Evolutionary conservation across 2,113 vertebrate genomes (phyloP), one percentile per base, ranked within the genome.

Genomic region (Muntiacus reevesi): DNA sequence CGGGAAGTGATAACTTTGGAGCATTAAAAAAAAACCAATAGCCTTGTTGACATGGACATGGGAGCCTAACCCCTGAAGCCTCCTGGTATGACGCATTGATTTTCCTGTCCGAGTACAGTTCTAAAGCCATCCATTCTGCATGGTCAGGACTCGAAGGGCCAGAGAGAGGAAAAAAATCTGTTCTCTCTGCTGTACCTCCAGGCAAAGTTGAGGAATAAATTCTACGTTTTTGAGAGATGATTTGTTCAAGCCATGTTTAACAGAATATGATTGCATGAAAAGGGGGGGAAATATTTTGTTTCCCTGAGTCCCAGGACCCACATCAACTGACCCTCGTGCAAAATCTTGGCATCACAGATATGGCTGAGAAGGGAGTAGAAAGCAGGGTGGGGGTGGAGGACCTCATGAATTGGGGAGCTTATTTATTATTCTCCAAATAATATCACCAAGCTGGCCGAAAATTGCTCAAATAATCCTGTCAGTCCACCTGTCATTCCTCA

Each of bases 61-160:
- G 99, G 99, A 99, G 99, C 99, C 99, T 99, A 99, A 99, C 99
- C 99, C 99, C 99, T 99, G 99, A 99, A 99, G 99, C 99, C 99
- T 99, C 99, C 99, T 99, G 99, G 99, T 99, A 99, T 99, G 99
- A 99, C 99, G 99, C 99, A 99, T 99, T 99, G 99, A 99, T 99
- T 99, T 99, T 99, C 99, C 99, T 99, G 99, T 99, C 99, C 98
- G 98, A 99, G 99, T 98, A 98, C 99, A 98, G 99, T 98, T 99
- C 99, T 99, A 99, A 99, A 99, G 99, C 99, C 99, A 99, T 99
- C 99, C 99, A 99, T 99, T 99, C 99, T 99, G 99, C 99, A 99
- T 99, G 99, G 99, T 99, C 99, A 99, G 99, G 98, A 99, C 99
- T 99, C 99, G 98, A 97, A 99, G 99, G 99, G 98, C 99, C 98